A percentile compares a stretch with the other conserved stretches of the same genome.
phyloP scores from a whole-genome alignment of 2,797 vertebrate genomes.

The Poeciliopsis turneri region DNA sequence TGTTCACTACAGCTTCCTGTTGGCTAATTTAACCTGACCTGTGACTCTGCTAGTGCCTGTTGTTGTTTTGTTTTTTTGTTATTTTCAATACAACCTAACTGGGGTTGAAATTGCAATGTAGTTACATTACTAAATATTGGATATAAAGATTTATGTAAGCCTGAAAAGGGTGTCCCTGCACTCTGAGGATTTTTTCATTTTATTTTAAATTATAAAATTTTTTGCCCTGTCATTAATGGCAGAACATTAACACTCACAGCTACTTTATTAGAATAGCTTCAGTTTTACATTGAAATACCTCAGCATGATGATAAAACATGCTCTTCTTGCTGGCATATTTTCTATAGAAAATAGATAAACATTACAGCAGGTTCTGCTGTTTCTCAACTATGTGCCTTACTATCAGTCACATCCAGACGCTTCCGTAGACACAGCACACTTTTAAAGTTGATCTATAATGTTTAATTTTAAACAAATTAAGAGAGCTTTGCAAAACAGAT shows the following conservation, averaged over 20 bases:
- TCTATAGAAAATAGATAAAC: neutral
- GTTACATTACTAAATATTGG: neutral
- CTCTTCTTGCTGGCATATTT: neutral
- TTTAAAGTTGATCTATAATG: neutral
- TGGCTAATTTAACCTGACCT: conserved; percentile 1
- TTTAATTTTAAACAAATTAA: neutral
- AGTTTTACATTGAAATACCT: neutral
- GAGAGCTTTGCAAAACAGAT: neutral
- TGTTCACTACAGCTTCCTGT: neutral
- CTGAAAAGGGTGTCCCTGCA: neutral
- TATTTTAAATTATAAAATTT: neutral
- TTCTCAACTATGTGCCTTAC: neutral
- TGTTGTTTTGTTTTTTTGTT: neutral
- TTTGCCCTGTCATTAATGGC: neutral
- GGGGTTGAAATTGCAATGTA: neutral
- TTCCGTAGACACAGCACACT: neutral
- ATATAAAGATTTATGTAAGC: neutral
- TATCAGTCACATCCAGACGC: neutral
- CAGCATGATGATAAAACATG: neutral
- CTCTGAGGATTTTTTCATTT: neutral
- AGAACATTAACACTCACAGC: neutral
- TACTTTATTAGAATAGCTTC: neutral
- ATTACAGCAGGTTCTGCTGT: neutral
- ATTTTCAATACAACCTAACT: neutral
- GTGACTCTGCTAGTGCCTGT: neutral